These are phyloP conservation scores for Ips typographus DNA, from an alignment of 1,140 invertebrate species.

Conservation along the genomic window DNA sequence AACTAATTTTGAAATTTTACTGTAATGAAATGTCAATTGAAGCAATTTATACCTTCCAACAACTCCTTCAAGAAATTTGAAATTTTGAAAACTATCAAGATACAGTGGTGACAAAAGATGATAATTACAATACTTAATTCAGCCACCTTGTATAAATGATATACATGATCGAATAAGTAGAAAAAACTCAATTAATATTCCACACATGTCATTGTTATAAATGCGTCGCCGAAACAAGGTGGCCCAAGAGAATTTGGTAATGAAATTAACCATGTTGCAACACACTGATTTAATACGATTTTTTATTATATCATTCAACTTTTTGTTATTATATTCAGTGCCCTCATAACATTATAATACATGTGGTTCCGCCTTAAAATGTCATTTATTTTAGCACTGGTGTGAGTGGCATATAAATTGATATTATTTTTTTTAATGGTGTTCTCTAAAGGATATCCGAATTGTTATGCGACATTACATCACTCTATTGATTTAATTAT, in stretches of 20 bases:
- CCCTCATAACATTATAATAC: conserved; percentile 7
- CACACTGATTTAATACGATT: conserved; percentile 5
- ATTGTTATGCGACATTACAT: neutral
- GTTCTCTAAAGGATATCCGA: neutral
- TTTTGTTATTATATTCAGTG: conserved; percentile 8
- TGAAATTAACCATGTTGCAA: conserved; percentile 17
- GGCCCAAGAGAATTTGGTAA: conserved; percentile 27
- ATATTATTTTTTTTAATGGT: neutral
- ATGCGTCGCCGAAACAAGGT: conserved; percentile 17
- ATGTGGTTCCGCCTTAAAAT: neutral
- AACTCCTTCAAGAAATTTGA: no score
- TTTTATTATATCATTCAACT: conserved; percentile 19
- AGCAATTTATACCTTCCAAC: no score
- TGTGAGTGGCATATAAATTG: conserved; percentile 17
- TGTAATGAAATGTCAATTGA: no score
- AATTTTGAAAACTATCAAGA: no score
- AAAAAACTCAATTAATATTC: conserved; percentile 17
- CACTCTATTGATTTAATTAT: neutral
- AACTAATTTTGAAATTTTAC: no score
- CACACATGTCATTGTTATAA: conserved; percentile 16
- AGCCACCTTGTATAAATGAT: conserved; percentile 9
- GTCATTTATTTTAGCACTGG: conserved; percentile 3
- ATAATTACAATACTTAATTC: no score
- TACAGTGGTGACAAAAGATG: no score
- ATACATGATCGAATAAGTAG: conserved; percentile 13